Conservation (phyloP, 2,113 vertebrate species). For the Diadophis punctatus region DNA sequence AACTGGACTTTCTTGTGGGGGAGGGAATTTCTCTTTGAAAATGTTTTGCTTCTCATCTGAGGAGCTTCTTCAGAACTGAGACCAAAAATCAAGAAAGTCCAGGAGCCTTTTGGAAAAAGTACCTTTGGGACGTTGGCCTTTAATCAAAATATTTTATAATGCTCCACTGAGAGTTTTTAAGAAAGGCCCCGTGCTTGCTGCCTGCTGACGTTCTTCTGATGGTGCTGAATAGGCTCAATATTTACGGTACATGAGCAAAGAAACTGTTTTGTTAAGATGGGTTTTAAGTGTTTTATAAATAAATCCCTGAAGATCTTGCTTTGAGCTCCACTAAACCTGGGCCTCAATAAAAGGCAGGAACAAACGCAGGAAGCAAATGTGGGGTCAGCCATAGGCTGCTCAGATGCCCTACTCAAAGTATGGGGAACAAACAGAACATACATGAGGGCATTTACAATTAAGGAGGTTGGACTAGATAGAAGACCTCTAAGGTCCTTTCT, state of each 20-base stretch:
- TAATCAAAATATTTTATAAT: background rate
- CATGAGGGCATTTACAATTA: background rate
- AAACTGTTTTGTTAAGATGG: background rate
- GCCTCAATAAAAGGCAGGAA: background rate
- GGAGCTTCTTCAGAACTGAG: too few species aligned
- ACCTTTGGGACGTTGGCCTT: background rate
- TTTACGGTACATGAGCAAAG: background rate
- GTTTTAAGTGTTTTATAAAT: background rate
- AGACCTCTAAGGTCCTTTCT: background rate
- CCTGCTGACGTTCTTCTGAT: background rate
- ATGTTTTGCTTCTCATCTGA: too few species aligned
- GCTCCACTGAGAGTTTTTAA: background rate
- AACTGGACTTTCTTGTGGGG: too few species aligned
- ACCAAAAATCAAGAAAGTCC: too few species aligned
- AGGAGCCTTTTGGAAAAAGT: background rate
- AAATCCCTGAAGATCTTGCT: background rate
- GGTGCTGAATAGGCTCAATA: background rate
- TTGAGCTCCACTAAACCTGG: background rate
- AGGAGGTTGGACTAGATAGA: background rate
- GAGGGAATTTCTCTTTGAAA: too few species aligned
- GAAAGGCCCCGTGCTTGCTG: background rate
- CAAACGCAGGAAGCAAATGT: background rate
- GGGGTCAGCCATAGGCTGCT: background rate
- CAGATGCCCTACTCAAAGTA: background rate
- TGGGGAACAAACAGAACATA: background rate